Evolutionary conservation across 2,888 invertebrate species (phyloP), one percentile per base, ranked within the genome.

Genomic region (Perdita meconis): DNA sequence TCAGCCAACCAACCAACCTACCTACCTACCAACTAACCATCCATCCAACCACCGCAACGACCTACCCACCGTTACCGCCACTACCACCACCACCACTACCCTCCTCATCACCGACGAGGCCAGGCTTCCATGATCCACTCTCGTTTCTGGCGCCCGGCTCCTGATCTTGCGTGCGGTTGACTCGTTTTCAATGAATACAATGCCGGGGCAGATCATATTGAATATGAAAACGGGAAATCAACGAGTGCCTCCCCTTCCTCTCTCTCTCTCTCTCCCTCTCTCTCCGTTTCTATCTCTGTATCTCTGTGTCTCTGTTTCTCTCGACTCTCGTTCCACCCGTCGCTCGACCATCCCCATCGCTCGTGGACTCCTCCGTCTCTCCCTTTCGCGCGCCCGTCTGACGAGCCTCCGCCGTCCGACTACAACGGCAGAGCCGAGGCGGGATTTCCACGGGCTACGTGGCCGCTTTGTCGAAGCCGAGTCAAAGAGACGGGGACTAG

Each of bases 131-230:
- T 88, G 88, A 90, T 90, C 88, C 89, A 84, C 89, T 90, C 88
- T 89, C 88, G 86, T 85, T 81, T 83, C 82, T 86, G 84, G 86
- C 86, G 86, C 87, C 84, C 87, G 81, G 87, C 85, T 88, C 86
- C 89, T 90, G 91, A 91, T 91, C 91, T 92, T 89, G 89, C 90
- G 87, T 92, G 90, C 92, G 92, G 92, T 92, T 92, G 90, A 92
- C 91, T 92, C 90, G 92, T 88, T 92, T 91, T 92, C 92, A 92
- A 92, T 92, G 92, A 91, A 91, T 88, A 92, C 92, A 92, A 92
- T 92, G 90, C 88, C 88, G 87, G 84, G 83, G 86, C 89, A 87
- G 90, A 91, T 91, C 91, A 92, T 92, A 92, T 92, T 92, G 90
- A 92, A 92, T 92, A 92, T 92, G 91, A 92, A 92, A 92, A 92